phyloP scores from a whole-genome alignment of 2,113 vertebrate genomes.

The Lota lota region DNA sequence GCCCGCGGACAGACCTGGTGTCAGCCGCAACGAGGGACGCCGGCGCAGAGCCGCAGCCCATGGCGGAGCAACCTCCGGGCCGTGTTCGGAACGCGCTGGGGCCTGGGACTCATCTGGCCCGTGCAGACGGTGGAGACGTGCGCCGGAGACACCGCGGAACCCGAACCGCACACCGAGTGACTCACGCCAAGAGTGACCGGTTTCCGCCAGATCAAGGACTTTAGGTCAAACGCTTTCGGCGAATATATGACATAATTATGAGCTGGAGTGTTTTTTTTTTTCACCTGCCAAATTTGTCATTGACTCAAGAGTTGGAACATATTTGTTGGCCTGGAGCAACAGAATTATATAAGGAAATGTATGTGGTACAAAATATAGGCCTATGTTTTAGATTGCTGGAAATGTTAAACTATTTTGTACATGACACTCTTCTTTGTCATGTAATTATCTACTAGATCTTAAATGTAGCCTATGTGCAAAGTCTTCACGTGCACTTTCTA shows the following conservation, averaged over 20 bases:
- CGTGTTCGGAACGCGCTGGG: constrained; percentile 92
- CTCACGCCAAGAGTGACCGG: neutral
- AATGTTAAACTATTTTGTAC: too few relatives aligned
- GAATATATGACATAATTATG: neutral
- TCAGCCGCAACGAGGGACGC: constrained; percentile 82
- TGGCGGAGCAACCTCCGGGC: constrained; percentile 89
- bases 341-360: too few relatives aligned
- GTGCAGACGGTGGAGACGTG: constrained; percentile 79
- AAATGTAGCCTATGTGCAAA: too few relatives aligned
- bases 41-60: constrained; percentile 73
- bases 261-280: neutral
- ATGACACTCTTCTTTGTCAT: too few relatives aligned
- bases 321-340: too few relatives aligned
- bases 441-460: too few relatives aligned
- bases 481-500: too few relatives aligned
- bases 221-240: neutral
- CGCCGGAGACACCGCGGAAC: constrained; percentile 42
- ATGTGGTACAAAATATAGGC: too few relatives aligned
- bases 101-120: constrained; percentile 87
- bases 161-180: constrained; percentile 65
- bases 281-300: neutral
- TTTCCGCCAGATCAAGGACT: neutral
- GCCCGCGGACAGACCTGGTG: constrained; percentile 90
- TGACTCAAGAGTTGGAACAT: too few relatives aligned
- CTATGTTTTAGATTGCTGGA: too few relatives aligned